Percentiles rank a stretch among this genome's conserved stretches.
Evolutionary conservation across 2,888 invertebrate genomes (phyloP).

Genomic region (Xestia ashworthii): DNA sequence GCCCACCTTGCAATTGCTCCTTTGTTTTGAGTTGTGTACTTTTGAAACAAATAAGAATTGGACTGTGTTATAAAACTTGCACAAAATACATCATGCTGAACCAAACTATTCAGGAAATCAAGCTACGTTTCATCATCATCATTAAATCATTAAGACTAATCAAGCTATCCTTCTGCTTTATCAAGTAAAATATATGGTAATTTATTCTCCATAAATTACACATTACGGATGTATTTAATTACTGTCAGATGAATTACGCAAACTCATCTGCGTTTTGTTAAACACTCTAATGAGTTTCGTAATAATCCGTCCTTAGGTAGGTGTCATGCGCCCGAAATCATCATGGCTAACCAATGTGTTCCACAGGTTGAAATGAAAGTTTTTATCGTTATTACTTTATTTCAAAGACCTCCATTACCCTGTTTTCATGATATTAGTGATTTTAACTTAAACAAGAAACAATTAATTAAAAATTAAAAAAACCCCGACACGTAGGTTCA

Average conservation of each 20-base stretch:
- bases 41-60: neutral
- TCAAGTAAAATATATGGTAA: constrained; percentile 1
- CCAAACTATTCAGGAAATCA: neutral
- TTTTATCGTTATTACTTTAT: neutral
- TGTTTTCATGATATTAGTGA: no score
- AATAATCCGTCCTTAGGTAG: neutral
- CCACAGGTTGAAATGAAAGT: neutral
- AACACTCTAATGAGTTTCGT: neutral
- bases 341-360: neutral
- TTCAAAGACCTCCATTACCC: no score
- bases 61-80: neutral
- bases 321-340: neutral
- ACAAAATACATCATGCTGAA: neutral
- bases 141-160: neutral
- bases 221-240: neutral
- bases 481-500: no score
- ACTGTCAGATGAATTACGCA: constrained; percentile 15
- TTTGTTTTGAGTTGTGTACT: neutral
- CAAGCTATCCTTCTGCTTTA: neutral
- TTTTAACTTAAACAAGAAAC: no score
- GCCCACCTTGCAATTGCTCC: neutral
- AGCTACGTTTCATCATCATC: neutral
- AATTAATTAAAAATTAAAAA: no score
- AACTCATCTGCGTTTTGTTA: neutral
- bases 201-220: constrained; percentile 1